phyloP scores from a whole-genome alignment of 2,797 vertebrate genomes.

The Lithobates sylvaticus region DNA sequence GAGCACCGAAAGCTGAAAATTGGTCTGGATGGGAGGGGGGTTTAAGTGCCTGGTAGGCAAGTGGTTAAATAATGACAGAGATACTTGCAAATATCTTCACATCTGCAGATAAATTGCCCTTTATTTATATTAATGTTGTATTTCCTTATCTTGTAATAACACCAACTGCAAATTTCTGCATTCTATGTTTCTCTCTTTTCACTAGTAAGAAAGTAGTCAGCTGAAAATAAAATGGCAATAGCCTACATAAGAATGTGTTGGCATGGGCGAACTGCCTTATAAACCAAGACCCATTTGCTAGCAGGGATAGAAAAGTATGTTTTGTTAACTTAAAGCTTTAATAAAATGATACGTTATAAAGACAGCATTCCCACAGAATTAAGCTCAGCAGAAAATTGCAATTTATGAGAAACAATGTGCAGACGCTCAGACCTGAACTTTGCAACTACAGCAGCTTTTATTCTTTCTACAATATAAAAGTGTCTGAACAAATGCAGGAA shows the following conservation, averaged over 20 bases:
- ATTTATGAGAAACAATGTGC: conserved; percentile 61
- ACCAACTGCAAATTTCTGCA: conserved; percentile 22
- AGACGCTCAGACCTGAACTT: conserved; percentile 53
- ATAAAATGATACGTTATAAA: conserved; percentile 58
- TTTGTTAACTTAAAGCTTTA: conserved; percentile 54
- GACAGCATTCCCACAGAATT: conserved; percentile 53
- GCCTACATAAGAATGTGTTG: conserved; percentile 27
- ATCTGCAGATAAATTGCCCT: background rate
- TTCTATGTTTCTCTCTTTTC: conserved; percentile 2
- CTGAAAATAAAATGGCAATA: conserved; percentile 18
- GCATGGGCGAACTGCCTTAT: conserved; percentile 27
- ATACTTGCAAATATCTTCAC: background rate
- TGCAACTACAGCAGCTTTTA: conserved; percentile 58
- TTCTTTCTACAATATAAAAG: conserved; percentile 54
- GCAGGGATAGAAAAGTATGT: conserved; percentile 25
- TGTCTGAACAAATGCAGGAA: conserved; percentile 49
- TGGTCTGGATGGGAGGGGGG: too few relatives aligned
- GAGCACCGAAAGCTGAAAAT: too few relatives aligned
- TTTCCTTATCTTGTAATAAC: conserved; percentile 8
- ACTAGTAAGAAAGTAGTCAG: conserved; percentile 33
- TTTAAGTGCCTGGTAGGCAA: too few relatives aligned
- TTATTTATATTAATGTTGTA: conserved; percentile 13
- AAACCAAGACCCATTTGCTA: conserved; percentile 8
- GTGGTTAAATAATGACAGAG: too few relatives aligned
- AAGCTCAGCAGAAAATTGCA: conserved; percentile 62